Evolutionary conservation across 2,797 vertebrate species (phyloP).

Genomic region (Tragopan temminckii): DNA sequence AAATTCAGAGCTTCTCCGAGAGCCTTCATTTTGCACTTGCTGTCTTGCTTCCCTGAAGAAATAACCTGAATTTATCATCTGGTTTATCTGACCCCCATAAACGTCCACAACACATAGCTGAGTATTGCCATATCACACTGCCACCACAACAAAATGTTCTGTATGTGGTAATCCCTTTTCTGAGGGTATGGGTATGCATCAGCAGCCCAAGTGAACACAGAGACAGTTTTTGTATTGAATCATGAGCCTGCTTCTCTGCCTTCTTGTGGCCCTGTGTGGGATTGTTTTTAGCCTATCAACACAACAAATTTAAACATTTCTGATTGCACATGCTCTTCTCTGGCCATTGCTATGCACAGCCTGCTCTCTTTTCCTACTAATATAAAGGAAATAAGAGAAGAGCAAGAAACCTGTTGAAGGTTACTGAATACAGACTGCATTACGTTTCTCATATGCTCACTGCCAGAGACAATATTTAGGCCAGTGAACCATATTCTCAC

Average conservation of each 20-base stretch:
- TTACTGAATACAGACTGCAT: neutral
- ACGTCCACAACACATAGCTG: neutral
- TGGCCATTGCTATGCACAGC: neutral
- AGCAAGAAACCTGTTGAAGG: neutral
- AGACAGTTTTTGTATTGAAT: conserved; percentile 9
- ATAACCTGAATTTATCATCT: neutral
- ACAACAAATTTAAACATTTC: conserved; percentile 60
- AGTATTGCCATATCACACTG: accelerated
- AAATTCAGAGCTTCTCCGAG: neutral
- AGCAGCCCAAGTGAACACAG: neutral
- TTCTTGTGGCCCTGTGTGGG: conserved; percentile 11
- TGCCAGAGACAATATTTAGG: neutral
- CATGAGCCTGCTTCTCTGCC: neutral
- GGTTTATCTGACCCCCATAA: neutral
- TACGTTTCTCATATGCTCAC: neutral
- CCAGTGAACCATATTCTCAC: neutral
- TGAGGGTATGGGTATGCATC: neutral
- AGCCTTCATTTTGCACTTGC: neutral
- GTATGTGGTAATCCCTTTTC: neutral
- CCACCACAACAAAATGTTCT: neutral
- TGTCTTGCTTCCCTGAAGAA: neutral
- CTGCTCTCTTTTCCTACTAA: neutral
- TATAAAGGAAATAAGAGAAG: neutral
- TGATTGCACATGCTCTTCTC: conserved; percentile 12
- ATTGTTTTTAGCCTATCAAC: conserved; percentile 44